phyloP scores from a whole-genome alignment of 2,888 invertebrate species.

The Nasonovia ribisnigri region DNA sequence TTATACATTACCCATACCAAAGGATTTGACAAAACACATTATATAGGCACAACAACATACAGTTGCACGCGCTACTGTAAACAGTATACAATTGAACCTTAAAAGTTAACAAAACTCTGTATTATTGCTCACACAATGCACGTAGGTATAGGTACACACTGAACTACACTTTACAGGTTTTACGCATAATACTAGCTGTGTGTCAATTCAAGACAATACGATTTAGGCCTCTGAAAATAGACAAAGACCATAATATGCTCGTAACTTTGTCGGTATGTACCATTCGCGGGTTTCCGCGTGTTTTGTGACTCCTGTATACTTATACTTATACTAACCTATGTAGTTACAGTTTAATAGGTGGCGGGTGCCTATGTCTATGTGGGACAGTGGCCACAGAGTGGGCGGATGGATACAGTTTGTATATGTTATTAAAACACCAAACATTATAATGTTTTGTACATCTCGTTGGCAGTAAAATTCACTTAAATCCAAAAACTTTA shows the following conservation, averaged over 20 bases:
- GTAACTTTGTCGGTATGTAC: neutral
- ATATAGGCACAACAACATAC: neutral
- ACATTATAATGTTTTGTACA: neutral
- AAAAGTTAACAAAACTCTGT: slow-evolving; percentile 8
- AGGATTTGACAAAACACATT: neutral
- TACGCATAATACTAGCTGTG: neutral
- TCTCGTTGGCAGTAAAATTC: neutral
- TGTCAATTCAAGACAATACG: neutral
- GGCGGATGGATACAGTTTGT: neutral
- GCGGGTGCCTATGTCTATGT: neutral
- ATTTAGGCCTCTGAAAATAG: neutral
- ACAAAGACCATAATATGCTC: neutral
- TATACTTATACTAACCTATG: neutral
- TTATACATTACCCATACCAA: neutral
- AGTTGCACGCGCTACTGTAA: neutral
- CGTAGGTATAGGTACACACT: neutral
- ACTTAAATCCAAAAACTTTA: neutral
- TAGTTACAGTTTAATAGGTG: neutral
- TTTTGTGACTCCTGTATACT: neutral
- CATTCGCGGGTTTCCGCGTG: neutral
- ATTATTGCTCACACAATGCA: neutral
- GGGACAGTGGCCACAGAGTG: neutral
- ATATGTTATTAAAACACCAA: neutral
- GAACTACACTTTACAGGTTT: neutral
- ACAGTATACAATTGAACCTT: neutral